phyloP scores from a whole-genome alignment of 2,888 invertebrate genomes.

The Scaptodrosophila latifasciaeformis region DNA sequence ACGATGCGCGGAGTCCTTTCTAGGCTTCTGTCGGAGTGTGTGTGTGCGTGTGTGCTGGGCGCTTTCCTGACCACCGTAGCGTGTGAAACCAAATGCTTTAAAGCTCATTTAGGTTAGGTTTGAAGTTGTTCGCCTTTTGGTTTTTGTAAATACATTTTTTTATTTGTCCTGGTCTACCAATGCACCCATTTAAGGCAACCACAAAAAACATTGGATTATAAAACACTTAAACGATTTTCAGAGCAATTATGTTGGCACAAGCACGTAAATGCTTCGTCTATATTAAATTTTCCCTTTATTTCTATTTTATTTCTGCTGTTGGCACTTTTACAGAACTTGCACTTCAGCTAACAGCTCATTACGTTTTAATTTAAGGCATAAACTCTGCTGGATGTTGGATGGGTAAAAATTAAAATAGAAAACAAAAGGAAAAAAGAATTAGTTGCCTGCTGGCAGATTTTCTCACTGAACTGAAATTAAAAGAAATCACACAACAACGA shows the following conservation, averaged over 20 bases:
- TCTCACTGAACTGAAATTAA: conserved; percentile 15
- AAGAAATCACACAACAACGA: conserved; percentile 10
- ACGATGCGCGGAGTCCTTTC: no score
- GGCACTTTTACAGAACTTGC: no score
- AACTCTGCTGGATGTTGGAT: no score
- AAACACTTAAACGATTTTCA: conserved; percentile 67
- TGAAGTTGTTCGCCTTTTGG: no score
- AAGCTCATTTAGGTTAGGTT: no score
- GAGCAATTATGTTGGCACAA: conserved; percentile 62
- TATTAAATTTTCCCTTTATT: not conserved
- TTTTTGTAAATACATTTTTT: no score
- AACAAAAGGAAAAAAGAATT: conserved; percentile 15
- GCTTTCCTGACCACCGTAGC: no score
- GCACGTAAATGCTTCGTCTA: conserved; percentile 47
- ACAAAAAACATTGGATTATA: conserved; percentile 57
- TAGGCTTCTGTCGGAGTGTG: no score
- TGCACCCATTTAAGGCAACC: conserved; percentile 45
- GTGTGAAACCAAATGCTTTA: no score
- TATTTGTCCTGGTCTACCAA: conserved; percentile 1
- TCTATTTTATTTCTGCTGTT: not conserved
- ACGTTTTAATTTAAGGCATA: conserved; percentile 48
- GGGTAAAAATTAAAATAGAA: not conserved
- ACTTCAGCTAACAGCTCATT: conserved; percentile 40
- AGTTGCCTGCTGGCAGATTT: conserved; percentile 26
- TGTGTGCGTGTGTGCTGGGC: no score